phyloP scores from a whole-genome alignment of 2,888 invertebrate genomes.

The Cantharis rufa region DNA sequence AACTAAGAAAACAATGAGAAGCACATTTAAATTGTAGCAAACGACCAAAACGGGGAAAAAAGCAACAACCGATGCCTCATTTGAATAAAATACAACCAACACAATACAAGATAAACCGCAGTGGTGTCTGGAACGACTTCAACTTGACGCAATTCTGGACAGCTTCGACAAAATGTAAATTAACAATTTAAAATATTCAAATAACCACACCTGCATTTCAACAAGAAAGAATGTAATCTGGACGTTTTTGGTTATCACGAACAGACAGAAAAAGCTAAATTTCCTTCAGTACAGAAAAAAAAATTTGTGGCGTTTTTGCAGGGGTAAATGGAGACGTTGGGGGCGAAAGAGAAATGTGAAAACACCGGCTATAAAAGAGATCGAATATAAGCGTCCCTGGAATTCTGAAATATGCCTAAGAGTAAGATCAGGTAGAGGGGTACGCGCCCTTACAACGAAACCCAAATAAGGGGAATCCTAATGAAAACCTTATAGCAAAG shows the following conservation, averaged over 20 bases:
- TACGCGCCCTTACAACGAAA: constrained; percentile 26
- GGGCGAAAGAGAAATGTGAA: constrained; percentile 24
- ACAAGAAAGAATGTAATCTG: not conserved
- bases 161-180: constrained; percentile 9
- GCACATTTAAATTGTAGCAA: not conserved
- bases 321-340: constrained; percentile 1
- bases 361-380: constrained; percentile 27
- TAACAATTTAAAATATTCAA: not conserved
- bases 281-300: not conserved
- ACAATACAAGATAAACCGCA: not conserved
- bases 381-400: constrained; percentile 24
- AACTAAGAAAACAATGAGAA: not conserved
- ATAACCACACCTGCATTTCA: not conserved
- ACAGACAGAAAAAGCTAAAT: not conserved
- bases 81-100: not conserved
- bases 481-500: constrained; percentile 31
- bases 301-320: constrained; percentile 5
- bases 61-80: not conserved
- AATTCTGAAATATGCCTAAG: constrained; percentile 33
- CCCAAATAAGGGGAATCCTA: constrained; percentile 30
- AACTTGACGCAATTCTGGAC: constrained; percentile 7
- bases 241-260: not conserved
- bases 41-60: not conserved
- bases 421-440: constrained; percentile 29
- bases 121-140: not conserved